Base-by-base conservation (phyloP, 92 coral and sea anemone genomes). In the Zoanthus gigantus region DNA sequence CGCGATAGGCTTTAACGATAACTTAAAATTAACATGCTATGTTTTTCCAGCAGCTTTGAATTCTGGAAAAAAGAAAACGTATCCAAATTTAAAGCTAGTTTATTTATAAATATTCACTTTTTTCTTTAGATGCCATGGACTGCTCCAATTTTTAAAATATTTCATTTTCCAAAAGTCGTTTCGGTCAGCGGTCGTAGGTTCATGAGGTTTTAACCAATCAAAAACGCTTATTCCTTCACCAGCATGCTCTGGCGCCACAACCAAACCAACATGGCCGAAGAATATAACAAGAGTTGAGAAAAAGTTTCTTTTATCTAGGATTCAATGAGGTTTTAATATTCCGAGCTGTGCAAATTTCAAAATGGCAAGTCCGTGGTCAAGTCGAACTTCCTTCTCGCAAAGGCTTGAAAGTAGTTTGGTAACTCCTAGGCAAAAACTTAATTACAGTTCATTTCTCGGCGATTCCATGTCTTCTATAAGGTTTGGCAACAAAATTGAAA, bases 291-390 rank as follows among this genome's bases (percentile, higher is more conserved):
- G 5, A 50, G 56, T 50, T 50, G 12, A 50, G 12, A 50, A 1
- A 50, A 50, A 50, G 56, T 16, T 18, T 63, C 10, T 17, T 5
- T 63, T 6, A n/a, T 16, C 10, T 63, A 13, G 34, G 31, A 0
- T 29, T 31, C 31, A 29, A 0, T 11, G 46, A 2, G 46, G 23
- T 67, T 7, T 23, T 56, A 29, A 9, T 8, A 48, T 65, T 52
- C 44, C 5, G 30, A 7, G 74, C 29, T 29, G 63, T 52, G 4
- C 28, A n/a, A 45, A 12, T 6, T 58, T 71, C 31, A 68, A 12
- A 23, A 94, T 94, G 97, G 79, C 94, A 31, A 92, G 95, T 72
- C 97, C 97, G 18, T 94, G 97, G 97, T 79, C 95, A 53, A 90
- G 90, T 31, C 72, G 76, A 83, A 56, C 86, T 52, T 78, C 76